Percentiles rank a stretch among this genome's conserved stretches.
phyloP scores from a whole-genome alignment of 1,140 invertebrate species.

The Orchestia grillus region DNA sequence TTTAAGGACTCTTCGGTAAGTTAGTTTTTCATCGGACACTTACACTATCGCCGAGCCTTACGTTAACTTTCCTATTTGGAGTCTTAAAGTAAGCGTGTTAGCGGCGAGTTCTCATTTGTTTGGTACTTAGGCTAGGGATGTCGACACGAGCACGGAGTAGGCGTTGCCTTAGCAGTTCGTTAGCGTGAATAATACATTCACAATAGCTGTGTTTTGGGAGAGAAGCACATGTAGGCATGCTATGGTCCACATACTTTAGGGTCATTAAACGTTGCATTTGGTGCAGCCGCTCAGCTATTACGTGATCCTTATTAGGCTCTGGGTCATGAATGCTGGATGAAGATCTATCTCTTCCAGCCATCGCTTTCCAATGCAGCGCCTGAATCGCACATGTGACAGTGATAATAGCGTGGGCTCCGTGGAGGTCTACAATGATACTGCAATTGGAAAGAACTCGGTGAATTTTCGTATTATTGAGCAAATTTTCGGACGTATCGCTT shows the following conservation, averaged over 20 bases:
- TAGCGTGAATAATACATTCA: neutral
- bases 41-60: neutral
- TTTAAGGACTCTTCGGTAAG: neutral
- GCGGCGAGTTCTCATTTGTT: neutral
- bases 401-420: neutral
- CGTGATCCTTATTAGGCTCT: constrained; percentile 17
- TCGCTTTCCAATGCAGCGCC: neutral
- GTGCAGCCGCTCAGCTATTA: neutral
- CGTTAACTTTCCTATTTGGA: neutral
- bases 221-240: neutral
- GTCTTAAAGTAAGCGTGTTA: neutral
- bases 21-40: neutral
- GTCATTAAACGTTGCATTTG: constrained; percentile 26
- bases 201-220: neutral
- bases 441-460: neutral
- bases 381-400: neutral
- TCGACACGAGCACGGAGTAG: neutral
- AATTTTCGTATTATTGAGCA: constrained; percentile 3
- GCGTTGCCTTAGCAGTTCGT: neutral
- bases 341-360: neutral
- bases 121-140: neutral
- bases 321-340: neutral
- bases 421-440: constrained; percentile 32
- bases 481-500: neutral
- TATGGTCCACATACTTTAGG: neutral